A percentile compares a stretch with the other conserved stretches of the same genome.
Conservation (phyloP, 2,888 invertebrate species). For the Dinocampus coccinellae region DNA sequence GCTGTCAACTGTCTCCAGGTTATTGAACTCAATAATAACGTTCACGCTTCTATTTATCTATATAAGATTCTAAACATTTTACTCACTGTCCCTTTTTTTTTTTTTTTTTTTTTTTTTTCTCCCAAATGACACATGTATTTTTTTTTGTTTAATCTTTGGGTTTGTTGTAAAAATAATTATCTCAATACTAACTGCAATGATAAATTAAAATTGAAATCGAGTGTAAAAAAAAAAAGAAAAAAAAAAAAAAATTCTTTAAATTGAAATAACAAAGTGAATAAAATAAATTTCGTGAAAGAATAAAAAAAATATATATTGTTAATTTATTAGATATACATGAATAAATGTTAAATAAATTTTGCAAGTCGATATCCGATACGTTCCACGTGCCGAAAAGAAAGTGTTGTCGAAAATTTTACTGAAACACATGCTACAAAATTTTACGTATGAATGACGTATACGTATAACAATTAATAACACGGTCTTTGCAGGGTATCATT, state of each 20-base stretch:
- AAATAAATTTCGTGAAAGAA: no score
- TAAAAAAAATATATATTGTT: neutral
- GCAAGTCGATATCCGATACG: neutral
- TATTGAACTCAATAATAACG: slow-evolving; percentile 32
- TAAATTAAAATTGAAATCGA: no score
- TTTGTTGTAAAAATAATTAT: no score
- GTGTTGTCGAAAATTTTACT: neutral
- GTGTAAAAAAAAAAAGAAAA: no score
- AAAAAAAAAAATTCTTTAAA: no score
- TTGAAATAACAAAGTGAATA: no score
- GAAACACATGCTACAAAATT: neutral
- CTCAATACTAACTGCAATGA: no score
- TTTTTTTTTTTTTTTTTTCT: neutral
- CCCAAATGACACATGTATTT: no score
- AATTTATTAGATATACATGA: no score
- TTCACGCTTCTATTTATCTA: slow-evolving; percentile 41
- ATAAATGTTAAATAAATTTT: neutral
- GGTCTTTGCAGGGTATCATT: neutral
- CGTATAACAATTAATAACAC: neutral
- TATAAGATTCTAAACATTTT: slow-evolving; percentile 7
- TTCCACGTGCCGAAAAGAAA: slow-evolving; percentile 10
- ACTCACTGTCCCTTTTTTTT: slow-evolving; percentile 30
- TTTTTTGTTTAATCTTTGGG: no score
- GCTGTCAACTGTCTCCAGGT: slow-evolving; percentile 34
- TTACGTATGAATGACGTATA: neutral